phyloP scores from a whole-genome alignment of 2,888 invertebrate genomes.

The Eupithecia insigniata region DNA sequence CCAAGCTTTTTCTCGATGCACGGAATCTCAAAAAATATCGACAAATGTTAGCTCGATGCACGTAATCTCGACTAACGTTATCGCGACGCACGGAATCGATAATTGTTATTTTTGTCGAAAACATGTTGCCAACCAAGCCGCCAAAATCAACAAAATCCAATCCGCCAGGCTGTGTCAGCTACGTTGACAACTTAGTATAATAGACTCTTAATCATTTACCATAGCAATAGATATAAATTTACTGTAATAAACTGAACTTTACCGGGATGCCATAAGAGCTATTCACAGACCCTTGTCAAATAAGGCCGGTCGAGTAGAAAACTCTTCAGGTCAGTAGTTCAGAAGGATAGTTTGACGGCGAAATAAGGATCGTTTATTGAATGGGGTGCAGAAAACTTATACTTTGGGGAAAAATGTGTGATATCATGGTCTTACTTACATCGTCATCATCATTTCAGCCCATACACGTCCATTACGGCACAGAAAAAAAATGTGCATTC shows the following conservation, averaged over 20 bases:
- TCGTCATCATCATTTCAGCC: too few species aligned
- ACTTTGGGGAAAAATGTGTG: background rate
- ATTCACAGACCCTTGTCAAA: slow-evolving; percentile 38
- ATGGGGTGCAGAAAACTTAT: background rate
- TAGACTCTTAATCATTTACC: background rate
- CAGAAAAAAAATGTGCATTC: too few species aligned
- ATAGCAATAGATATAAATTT: background rate
- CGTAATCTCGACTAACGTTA: too few species aligned
- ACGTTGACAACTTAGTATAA: background rate
- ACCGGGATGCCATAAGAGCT: slow-evolving; percentile 1
- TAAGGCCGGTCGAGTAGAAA: slow-evolving; percentile 28
- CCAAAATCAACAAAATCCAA: background rate
- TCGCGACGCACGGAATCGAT: too few species aligned
- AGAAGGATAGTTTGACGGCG: slow-evolving; percentile 8
- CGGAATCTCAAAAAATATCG: too few species aligned
- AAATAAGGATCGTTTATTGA: background rate
- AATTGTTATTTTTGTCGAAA: too few species aligned
- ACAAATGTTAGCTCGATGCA: too few species aligned
- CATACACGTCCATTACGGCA: too few species aligned
- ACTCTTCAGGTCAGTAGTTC: slow-evolving; percentile 30
- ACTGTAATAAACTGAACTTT: background rate
- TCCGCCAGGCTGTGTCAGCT: background rate
- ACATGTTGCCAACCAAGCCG: too few species aligned
- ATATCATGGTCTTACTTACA: too few species aligned
- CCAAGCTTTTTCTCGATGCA: too few species aligned